A percentile compares a stretch with the other conserved stretches of the same genome.
Conservation (phyloP, 1,140 invertebrate genomes). For the Atta cephalotes region DNA sequence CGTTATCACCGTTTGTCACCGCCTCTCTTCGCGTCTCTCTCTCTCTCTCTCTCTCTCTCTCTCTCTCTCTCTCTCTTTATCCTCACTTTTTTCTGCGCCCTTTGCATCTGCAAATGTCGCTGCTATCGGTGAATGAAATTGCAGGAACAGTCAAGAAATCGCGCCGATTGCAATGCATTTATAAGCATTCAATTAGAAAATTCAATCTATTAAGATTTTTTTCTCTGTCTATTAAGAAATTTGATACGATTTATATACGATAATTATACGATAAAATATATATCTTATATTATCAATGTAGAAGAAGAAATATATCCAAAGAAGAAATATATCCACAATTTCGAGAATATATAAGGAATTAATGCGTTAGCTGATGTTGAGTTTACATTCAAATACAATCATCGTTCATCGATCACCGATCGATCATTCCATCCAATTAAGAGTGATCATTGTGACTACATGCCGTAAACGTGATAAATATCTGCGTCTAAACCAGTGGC, state of each 20-base stretch:
- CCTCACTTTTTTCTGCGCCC: neutral
- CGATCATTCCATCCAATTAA: constrained; percentile 15
- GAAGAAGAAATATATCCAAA: neutral
- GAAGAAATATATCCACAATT: neutral
- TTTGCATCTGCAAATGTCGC: constrained; percentile 7
- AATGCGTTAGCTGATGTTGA: neutral
- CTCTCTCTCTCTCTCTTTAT: neutral
- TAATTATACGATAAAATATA: neutral
- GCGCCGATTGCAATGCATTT: neutral
- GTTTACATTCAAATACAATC: neutral
- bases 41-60: neutral
- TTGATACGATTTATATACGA: neutral
- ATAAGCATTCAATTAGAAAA: neutral
- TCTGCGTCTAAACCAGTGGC: constrained; percentile 31
- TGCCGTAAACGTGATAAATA: constrained; percentile 9
- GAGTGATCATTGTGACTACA: neutral
- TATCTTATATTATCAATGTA: neutral
- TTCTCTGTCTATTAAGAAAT: neutral
- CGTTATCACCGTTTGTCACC: constrained; percentile 51
- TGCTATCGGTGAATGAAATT: constrained; percentile 25
- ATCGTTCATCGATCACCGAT: neutral
- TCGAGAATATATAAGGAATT: neutral
- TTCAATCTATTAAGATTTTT: neutral
- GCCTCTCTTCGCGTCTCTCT: neutral
- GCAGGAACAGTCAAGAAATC: constrained; percentile 23